Evolutionary conservation across 2,113 vertebrate genomes (phyloP).

Genomic region (Rhinolophus sinicus): DNA sequence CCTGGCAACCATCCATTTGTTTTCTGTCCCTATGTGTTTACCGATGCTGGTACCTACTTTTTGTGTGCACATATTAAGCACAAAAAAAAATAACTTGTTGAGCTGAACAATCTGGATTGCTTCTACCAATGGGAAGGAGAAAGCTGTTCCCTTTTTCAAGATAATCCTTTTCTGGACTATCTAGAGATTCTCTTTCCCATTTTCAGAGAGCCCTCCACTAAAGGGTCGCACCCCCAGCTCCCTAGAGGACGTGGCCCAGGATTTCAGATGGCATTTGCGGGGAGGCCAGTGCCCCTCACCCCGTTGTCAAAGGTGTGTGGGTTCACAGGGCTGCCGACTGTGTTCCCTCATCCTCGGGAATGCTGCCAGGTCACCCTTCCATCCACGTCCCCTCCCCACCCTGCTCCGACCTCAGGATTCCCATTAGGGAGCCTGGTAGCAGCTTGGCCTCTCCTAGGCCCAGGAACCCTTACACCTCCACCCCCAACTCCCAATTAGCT

Average conservation of each 20-base stretch:
- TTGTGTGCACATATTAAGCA: background rate
- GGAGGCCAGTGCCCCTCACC: no score
- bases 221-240: background rate
- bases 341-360: background rate
- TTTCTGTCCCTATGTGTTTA: background rate
- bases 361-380: background rate
- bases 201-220: background rate
- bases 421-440: background rate
- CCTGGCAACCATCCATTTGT: background rate
- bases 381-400: background rate
- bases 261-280: background rate
- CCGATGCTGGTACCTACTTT: background rate
- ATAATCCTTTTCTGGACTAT: background rate
- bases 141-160: background rate
- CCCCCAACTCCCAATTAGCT: background rate
- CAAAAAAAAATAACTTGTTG: background rate
- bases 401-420: background rate
- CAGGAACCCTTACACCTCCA: background rate
- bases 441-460: background rate
- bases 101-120: background rate
- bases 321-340: background rate
- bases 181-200: background rate
- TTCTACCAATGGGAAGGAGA: background rate
- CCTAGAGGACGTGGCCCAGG: background rate
- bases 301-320: background rate